These are phyloP conservation scores for Dendronephthya gigantea DNA, from an alignment of 64 coral and sea anemone species.

Conservation along the genomic window DNA sequence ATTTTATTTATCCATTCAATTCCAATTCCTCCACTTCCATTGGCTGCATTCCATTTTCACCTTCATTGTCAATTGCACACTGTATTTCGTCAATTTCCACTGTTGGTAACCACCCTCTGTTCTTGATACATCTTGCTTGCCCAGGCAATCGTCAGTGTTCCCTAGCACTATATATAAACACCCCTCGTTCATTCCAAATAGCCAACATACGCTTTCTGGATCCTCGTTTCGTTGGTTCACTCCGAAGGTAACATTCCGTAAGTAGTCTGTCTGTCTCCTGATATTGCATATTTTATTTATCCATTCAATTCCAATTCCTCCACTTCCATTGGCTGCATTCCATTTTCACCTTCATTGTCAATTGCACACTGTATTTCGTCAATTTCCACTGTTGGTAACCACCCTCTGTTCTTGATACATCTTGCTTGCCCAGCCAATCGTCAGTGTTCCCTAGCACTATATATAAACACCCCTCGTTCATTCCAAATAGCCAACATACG, in stretches of 20 bases:
- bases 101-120: slow-evolving; percentile 6
- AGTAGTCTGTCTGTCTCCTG: too few species aligned
- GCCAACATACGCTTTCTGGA: too few species aligned
- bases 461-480: slow-evolving; percentile 11
- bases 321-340: slow-evolving; percentile 9
- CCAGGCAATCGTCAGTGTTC: slow-evolving; percentile 12
- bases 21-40: slow-evolving; percentile 8
- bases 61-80: slow-evolving; percentile 31
- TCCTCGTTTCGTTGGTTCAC: too few species aligned
- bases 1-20: not conserved
- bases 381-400: not conserved
- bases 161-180: too few species aligned
- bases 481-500: not conserved
- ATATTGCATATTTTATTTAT: too few species aligned
- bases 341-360: slow-evolving; percentile 39
- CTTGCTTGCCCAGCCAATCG: slow-evolving; percentile 25
- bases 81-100: slow-evolving; percentile 15
- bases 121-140: slow-evolving; percentile 34
- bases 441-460: slow-evolving; percentile 11
- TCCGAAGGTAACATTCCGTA: too few species aligned
- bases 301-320: slow-evolving; percentile 5
- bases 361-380: slow-evolving; percentile 22
- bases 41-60: slow-evolving; percentile 30
- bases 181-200: slow-evolving; percentile 4
- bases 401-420: slow-evolving; percentile 26